Conservation (phyloP, 2,797 vertebrate genomes). For the Artibeus jamaicensis region DNA sequence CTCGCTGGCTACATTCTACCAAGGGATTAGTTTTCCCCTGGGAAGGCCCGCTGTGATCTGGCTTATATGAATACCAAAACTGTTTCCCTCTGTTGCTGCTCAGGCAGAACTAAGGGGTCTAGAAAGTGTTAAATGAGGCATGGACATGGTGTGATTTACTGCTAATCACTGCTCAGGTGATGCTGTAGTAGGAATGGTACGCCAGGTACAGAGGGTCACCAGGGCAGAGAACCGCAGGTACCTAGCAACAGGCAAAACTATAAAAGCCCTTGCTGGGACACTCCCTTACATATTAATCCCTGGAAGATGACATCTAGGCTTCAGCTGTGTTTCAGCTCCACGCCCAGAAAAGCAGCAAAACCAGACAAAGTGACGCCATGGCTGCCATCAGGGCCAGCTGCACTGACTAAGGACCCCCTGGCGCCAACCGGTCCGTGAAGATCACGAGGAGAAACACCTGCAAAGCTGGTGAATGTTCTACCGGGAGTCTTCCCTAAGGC, state of each 20-base stretch:
- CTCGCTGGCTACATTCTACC: constrained; percentile 57
- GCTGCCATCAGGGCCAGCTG: background rate
- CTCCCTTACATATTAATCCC: background rate
- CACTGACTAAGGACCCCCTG: background rate
- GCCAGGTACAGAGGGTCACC: background rate
- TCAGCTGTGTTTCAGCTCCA: background rate
- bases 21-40: background rate
- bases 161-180: constrained; percentile 66
- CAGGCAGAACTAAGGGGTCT: constrained; percentile 71
- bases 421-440: background rate
- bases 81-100: constrained; percentile 59
- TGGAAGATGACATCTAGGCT: background rate
- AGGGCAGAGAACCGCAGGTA: background rate
- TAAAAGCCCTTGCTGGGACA: background rate
- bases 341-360: background rate
- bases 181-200: background rate
- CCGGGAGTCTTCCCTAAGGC: background rate
- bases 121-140: constrained; percentile 68
- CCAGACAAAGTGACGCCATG: background rate
- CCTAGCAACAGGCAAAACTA: background rate
- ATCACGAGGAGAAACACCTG: background rate
- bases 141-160: constrained; percentile 37
- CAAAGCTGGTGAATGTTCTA: background rate
- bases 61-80: constrained; percentile 76
- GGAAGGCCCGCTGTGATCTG: constrained; percentile 67